These are phyloP conservation scores for Blastobasis adustella DNA, from an alignment of 2,888 invertebrate species.

Conservation along the genomic window DNA sequence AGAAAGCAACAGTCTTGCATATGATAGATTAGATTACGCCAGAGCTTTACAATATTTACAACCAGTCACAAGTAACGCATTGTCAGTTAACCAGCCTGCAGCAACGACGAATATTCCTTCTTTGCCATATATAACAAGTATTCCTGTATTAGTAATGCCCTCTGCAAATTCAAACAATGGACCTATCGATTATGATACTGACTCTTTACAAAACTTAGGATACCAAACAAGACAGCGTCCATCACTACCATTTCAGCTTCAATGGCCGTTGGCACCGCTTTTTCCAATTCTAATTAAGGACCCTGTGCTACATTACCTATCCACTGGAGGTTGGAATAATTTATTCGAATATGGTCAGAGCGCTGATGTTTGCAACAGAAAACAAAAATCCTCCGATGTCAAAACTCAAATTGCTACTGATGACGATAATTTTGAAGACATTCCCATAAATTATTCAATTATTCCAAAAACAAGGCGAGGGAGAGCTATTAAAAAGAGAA, in stretches of 20 bases:
- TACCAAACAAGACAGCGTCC: slow-evolving; percentile 42
- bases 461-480: slow-evolving; percentile 31
- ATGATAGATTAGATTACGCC: slow-evolving; percentile 22
- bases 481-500: slow-evolving; percentile 49
- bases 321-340: slow-evolving; percentile 67
- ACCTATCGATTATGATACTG: slow-evolving; percentile 13
- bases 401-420: slow-evolving; percentile 8
- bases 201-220: slow-evolving; percentile 22
- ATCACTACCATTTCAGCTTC: slow-evolving; percentile 38
- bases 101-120: slow-evolving; percentile 19
- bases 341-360: slow-evolving; percentile 75
- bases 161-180: slow-evolving; percentile 22
- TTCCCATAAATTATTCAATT: slow-evolving; percentile 10
- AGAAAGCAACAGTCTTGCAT: slow-evolving; percentile 20
- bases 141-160: slow-evolving; percentile 49
- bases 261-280: slow-evolving; percentile 67
- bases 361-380: slow-evolving; percentile 66
- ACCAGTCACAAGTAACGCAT: slow-evolving; percentile 1
- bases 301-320: slow-evolving; percentile 65
- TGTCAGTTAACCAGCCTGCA: slow-evolving; percentile 8
- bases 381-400: slow-evolving; percentile 36
- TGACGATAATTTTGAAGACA: slow-evolving; percentile 9
- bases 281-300: slow-evolving; percentile 76
- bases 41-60: slow-evolving; percentile 20
- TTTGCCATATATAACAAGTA: slow-evolving; percentile 40